Evolutionary conservation across 2,797 vertebrate species (phyloP).

Genomic region (Adrianichthys oophorus): DNA sequence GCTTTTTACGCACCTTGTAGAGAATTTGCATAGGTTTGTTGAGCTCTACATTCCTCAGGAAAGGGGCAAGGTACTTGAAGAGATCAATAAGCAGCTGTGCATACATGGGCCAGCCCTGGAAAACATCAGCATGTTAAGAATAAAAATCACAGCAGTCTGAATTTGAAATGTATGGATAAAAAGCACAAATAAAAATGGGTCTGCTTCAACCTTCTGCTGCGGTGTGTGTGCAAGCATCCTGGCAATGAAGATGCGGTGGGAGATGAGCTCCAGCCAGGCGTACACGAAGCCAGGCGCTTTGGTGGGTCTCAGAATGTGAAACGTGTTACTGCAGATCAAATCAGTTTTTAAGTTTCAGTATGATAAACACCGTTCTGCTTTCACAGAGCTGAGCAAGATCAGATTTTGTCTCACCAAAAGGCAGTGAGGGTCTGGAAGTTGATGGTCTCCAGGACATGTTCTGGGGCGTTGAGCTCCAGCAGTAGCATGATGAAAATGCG

Average conservation of each 20-base stretch:
- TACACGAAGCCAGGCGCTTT: constrained; percentile 99
- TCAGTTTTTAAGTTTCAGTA: not conserved
- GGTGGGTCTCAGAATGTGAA: constrained; percentile 98
- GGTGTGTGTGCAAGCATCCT: constrained; percentile 99
- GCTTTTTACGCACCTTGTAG: constrained; percentile 87
- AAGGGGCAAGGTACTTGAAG: constrained; percentile 98
- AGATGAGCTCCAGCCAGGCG: constrained; percentile 98
- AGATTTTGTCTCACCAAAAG: constrained; percentile 85
- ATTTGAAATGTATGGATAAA: not conserved
- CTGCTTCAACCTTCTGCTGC: constrained; percentile 92
- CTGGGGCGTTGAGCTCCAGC: constrained; percentile 96
- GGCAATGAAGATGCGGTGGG: constrained; percentile 98
- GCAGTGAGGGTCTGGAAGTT: constrained; percentile 99
- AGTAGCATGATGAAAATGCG: constrained; percentile 99
- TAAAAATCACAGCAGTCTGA: not conserved
- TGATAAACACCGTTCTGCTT: not conserved
- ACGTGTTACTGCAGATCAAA: constrained; percentile 87
- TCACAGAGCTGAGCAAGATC: not conserved
- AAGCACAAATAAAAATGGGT: too few relatives aligned
- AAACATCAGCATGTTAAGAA: not conserved
- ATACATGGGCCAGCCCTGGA: constrained; percentile 98
- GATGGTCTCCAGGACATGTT: constrained; percentile 97
- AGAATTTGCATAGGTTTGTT: constrained; percentile 99
- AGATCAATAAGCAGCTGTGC: constrained; percentile 97
- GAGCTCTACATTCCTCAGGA: constrained; percentile 98